phyloP scores from a whole-genome alignment of 2,888 invertebrate species.

The Gandaritis pyraliata region DNA sequence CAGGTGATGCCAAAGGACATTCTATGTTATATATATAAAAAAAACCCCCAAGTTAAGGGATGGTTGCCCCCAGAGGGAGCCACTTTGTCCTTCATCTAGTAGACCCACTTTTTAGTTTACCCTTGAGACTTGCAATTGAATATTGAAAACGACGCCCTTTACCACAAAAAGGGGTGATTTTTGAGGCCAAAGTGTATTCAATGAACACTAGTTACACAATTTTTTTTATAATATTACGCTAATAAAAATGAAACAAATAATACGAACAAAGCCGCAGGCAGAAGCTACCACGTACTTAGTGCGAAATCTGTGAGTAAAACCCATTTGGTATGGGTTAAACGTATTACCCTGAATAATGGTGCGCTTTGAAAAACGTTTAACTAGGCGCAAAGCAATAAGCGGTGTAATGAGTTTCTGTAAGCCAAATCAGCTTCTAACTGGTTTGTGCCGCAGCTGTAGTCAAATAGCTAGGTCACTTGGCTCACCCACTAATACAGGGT shows the following conservation, averaged over 20 bases:
- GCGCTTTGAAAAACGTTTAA: conserved; percentile 26
- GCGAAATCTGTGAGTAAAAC: conserved; percentile 5
- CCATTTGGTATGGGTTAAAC: conserved; percentile 10
- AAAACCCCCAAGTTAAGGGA: too few species aligned
- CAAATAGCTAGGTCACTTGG: conserved; percentile 15
- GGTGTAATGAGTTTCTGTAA: conserved; percentile 25
- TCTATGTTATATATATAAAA: too few species aligned
- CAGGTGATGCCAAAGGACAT: too few species aligned
- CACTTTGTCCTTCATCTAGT: neutral
- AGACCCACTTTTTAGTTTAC: neutral
- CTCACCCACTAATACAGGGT: too few species aligned
- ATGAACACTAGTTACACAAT: too few species aligned
- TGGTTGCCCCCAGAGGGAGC: neutral
- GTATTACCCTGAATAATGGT: conserved; percentile 24
- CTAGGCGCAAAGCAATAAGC: conserved; percentile 27
- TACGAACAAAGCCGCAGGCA: too few species aligned
- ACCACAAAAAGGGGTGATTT: too few species aligned
- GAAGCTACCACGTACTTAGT: neutral
- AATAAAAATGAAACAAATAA: neutral
- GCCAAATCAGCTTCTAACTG: conserved; percentile 18
- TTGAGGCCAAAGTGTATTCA: too few species aligned
- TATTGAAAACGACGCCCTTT: too few species aligned
- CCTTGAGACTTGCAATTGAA: too few species aligned
- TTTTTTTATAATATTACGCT: too few species aligned
- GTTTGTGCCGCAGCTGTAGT: conserved; percentile 18